A percentile compares a stretch with the other conserved stretches of the same genome.
Evolutionary conservation across 2,113 vertebrate genomes (phyloP).

Genomic region (Dasypus novemcinctus): DNA sequence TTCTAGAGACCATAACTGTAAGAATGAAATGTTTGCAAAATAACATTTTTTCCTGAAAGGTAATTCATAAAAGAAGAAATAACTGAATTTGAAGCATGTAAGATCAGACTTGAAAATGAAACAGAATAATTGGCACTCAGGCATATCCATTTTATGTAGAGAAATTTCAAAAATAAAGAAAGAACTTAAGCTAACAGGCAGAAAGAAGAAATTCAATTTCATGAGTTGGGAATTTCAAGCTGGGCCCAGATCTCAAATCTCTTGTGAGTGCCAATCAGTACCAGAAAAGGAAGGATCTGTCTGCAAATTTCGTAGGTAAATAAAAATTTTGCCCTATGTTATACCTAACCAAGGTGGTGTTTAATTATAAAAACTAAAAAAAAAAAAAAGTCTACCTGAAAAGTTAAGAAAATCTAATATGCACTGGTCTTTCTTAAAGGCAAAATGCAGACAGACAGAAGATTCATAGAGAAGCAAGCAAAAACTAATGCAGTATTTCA

Average conservation of each 20-base stretch:
- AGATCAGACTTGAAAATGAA: background rate
- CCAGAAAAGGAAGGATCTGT: background rate
- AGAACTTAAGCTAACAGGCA: background rate
- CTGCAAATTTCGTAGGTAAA: background rate
- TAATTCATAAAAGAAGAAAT: constrained; percentile 34
- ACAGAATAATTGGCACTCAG: background rate
- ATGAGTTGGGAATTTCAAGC: background rate
- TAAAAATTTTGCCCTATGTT: background rate
- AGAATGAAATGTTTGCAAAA: constrained; percentile 23
- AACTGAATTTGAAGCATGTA: background rate
- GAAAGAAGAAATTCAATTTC: background rate
- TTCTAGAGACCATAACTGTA: background rate
- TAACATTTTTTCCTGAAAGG: background rate
- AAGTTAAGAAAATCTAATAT: background rate
- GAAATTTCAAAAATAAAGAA: background rate
- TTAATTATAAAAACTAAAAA: background rate
- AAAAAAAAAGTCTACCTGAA: background rate
- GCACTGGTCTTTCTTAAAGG: background rate
- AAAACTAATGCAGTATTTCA: background rate
- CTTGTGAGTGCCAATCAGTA: background rate
- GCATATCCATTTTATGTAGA: constrained; percentile 14
- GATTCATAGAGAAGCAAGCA: background rate
- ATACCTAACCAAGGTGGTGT: background rate
- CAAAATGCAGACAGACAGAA: background rate
- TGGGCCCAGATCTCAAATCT: background rate